phyloP scores from a whole-genome alignment of 2,797 vertebrate species.

The Meriones psammophilus region DNA sequence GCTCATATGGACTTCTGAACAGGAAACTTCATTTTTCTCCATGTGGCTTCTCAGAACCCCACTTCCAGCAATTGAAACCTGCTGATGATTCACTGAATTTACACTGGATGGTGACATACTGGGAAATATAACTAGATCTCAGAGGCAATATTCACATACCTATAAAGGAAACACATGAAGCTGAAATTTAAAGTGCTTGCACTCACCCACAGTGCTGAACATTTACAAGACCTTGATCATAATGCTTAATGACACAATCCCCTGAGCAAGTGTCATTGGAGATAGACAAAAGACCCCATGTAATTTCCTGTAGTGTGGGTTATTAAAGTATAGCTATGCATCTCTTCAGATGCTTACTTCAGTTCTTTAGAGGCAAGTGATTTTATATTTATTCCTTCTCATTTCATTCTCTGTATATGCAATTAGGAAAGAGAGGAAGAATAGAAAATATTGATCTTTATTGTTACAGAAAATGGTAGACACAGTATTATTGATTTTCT shows the following conservation, averaged over 20 bases:
- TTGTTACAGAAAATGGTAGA: conserved; percentile 26
- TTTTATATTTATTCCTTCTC: conserved; percentile 28
- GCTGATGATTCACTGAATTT: conserved; percentile 64
- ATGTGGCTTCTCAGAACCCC: conserved; percentile 39
- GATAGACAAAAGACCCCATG: conserved; percentile 26
- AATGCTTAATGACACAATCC: conserved; percentile 32
- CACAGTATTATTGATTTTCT: conserved; percentile 16
- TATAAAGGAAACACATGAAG: conserved; percentile 70
- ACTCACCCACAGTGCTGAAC: conserved; percentile 15
- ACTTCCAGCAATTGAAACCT: conserved; percentile 37
- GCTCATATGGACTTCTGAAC: conserved; percentile 60
- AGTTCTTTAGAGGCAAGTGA: neutral
- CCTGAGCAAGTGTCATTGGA: conserved; percentile 49
- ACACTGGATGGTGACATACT: conserved; percentile 48
- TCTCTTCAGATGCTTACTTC: conserved; percentile 37
- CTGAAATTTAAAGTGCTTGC: conserved; percentile 68
- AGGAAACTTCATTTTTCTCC: conserved; percentile 62
- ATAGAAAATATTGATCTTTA: neutral
- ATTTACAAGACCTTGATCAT: conserved; percentile 58
- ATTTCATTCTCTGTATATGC: conserved; percentile 33
- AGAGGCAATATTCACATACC: conserved; percentile 62
- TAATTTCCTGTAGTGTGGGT: neutral
- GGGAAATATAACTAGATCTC: conserved; percentile 73
- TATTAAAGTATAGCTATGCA: neutral
- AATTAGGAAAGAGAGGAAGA: neutral